Percentiles rank a stretch among this genome's conserved stretches.
Conservation (phyloP, 2,797 vertebrate species). For the Peromyscus aztecus region DNA sequence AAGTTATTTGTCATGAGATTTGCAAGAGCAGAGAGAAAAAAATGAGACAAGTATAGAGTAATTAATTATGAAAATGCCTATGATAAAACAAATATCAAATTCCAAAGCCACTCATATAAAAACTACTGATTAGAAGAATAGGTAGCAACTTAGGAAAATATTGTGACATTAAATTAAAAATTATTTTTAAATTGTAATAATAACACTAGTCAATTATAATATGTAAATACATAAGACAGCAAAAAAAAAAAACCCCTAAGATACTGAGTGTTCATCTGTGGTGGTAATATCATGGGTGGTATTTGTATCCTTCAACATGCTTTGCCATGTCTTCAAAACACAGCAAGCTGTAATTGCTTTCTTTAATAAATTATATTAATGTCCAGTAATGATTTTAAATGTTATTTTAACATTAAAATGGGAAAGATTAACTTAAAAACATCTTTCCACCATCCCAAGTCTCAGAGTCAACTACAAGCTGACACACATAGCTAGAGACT, state of each 20-base stretch:
- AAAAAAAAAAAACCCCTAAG: not conserved
- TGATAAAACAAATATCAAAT: conserved; percentile 60
- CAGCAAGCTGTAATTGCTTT: not conserved
- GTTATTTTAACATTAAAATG: not conserved
- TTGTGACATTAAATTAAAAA: conserved; percentile 25
- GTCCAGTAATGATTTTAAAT: conserved; percentile 26
- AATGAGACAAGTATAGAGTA: not conserved
- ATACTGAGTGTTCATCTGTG: not conserved
- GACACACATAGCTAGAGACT: not conserved
- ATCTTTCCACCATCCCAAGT: not conserved
- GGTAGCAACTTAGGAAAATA: conserved; percentile 13
- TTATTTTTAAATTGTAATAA: not conserved
- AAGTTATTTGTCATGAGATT: not conserved
- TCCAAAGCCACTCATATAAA: not conserved
- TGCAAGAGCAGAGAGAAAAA: conserved; percentile 34
- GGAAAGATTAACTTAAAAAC: not conserved
- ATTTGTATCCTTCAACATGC: conserved; percentile 54
- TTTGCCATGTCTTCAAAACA: conserved; percentile 53
- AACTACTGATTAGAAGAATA: conserved; percentile 18
- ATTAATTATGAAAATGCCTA: conserved; percentile 40
- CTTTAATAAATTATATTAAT: conserved; percentile 26
- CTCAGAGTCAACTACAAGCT: conserved; percentile 13
- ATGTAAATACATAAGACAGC: not conserved
- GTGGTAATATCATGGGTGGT: not conserved
- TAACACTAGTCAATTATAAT: not conserved